Conservation (phyloP, 2,113 vertebrate genomes). For the Sander lucioperca region DNA sequence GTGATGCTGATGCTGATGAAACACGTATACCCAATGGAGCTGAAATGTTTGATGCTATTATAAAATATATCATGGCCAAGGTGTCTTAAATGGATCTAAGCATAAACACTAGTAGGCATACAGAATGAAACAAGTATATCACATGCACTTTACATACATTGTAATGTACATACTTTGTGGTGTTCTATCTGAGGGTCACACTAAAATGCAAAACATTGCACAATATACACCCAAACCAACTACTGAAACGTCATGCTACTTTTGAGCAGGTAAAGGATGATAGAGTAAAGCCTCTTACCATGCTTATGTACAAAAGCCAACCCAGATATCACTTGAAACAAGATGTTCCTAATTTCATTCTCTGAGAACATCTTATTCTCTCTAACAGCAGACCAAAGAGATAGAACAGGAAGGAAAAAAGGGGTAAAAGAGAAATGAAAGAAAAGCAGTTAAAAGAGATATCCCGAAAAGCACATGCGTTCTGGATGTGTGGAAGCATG, state of each 20-base stretch:
- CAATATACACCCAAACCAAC: conserved; percentile 32
- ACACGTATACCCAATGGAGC: background rate
- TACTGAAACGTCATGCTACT: conserved; percentile 13
- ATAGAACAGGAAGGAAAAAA: conserved; percentile 29
- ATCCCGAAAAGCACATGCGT: conserved; percentile 25
- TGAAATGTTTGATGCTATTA: background rate
- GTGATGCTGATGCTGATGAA: background rate
- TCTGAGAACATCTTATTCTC: conserved; percentile 86
- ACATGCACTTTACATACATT: background rate
- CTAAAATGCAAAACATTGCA: background rate
- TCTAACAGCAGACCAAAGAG: conserved; percentile 67
- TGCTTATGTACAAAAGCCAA: conserved; percentile 87
- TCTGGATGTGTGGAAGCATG: conserved; percentile 64
- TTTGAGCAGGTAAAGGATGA: conserved; percentile 17
- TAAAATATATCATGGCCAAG: background rate
- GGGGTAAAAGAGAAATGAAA: conserved; percentile 33
- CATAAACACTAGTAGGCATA: background rate
- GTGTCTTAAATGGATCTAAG: background rate
- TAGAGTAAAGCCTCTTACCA: conserved; percentile 73
- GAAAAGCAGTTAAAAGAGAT: conserved; percentile 50
- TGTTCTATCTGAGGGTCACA: background rate
- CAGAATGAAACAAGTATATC: background rate
- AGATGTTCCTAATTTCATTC: conserved; percentile 87
- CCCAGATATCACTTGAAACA: conserved; percentile 82
- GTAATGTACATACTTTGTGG: background rate